Percentiles rank a stretch among this genome's conserved stretches.
Evolutionary conservation across 2,888 invertebrate species (phyloP).

Genomic region (Pseudococcus longispinus): DNA sequence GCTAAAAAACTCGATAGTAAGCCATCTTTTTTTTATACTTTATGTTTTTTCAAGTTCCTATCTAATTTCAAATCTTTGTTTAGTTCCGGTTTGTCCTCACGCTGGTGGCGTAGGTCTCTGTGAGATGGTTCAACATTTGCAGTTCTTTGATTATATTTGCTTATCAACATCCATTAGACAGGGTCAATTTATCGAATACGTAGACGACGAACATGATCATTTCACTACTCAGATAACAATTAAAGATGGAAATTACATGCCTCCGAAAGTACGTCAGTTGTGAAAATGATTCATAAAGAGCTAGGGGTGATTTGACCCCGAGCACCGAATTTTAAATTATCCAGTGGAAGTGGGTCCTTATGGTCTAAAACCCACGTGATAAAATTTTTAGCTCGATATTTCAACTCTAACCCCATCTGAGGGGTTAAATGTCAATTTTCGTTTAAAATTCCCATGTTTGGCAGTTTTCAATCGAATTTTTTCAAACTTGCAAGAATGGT

Average conservation of each 20-base stretch:
- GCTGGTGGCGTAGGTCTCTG: slow-evolving; percentile 94
- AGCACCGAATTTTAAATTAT: no score
- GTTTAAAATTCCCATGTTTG: no score
- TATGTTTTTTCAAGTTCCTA: background rate
- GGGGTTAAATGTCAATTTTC: no score
- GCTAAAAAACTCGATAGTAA: slow-evolving; percentile 82
- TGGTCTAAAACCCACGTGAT: no score
- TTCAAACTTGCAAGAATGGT: no score
- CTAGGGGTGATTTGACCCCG: no score
- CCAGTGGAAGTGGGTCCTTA: no score
- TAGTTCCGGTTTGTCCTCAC: slow-evolving; percentile 92
- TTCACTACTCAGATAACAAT: slow-evolving; percentile 78
- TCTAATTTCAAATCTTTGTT: background rate
- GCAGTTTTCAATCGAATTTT: no score
- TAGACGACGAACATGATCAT: slow-evolving; percentile 90
- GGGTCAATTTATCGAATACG: slow-evolving; percentile 81
- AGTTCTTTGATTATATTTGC: slow-evolving; percentile 82
- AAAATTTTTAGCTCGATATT: no score
- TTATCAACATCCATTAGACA: slow-evolving; percentile 73
- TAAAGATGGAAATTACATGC: slow-evolving; percentile 74
- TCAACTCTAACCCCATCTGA: no score
- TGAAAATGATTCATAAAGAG: background rate
- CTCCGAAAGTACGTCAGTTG: slow-evolving; percentile 71
- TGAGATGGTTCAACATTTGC: slow-evolving; percentile 91
- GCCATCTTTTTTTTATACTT: background rate